Percentiles rank a stretch among this genome's conserved stretches.
These are phyloP conservation scores for Taxidea taxus DNA, from an alignment of 2,113 vertebrate genomes.

Conservation along the genomic window DNA sequence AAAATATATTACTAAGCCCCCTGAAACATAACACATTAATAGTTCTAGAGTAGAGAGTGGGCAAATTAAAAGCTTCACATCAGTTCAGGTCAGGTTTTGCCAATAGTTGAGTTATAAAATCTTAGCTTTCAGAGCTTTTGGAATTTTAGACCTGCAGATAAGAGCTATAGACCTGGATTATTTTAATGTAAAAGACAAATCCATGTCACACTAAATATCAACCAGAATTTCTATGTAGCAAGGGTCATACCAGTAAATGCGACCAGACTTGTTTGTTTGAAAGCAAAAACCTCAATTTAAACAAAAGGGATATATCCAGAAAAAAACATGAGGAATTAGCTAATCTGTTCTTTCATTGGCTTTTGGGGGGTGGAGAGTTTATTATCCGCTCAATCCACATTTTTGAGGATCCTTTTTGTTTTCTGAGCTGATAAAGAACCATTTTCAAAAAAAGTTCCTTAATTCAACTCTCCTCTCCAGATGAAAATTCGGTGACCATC, in stretches of 20 bases:
- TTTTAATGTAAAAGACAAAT: neutral
- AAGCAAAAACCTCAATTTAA: neutral
- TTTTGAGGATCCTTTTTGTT: neutral
- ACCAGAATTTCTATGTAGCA: neutral
- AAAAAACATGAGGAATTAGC: neutral
- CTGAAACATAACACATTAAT: neutral
- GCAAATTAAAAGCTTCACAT: constrained; percentile 17
- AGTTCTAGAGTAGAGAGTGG: neutral
- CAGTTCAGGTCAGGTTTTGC: neutral
- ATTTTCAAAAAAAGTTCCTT: neutral
- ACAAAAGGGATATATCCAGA: neutral
- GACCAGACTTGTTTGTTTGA: neutral
- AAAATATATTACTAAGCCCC: neutral
- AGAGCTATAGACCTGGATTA: neutral
- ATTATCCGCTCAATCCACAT: neutral
- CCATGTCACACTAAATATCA: neutral
- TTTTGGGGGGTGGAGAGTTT: neutral
- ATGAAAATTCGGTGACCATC: neutral
- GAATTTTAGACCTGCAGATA: constrained; percentile 5
- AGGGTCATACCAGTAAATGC: neutral
- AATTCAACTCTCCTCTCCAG: neutral
- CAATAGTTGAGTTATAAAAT: neutral
- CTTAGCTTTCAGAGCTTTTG: neutral
- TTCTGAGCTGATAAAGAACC: neutral
- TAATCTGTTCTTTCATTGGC: neutral